Conservation (phyloP, 92 coral and sea anemone species). For the Actinernus sp. region DNA sequence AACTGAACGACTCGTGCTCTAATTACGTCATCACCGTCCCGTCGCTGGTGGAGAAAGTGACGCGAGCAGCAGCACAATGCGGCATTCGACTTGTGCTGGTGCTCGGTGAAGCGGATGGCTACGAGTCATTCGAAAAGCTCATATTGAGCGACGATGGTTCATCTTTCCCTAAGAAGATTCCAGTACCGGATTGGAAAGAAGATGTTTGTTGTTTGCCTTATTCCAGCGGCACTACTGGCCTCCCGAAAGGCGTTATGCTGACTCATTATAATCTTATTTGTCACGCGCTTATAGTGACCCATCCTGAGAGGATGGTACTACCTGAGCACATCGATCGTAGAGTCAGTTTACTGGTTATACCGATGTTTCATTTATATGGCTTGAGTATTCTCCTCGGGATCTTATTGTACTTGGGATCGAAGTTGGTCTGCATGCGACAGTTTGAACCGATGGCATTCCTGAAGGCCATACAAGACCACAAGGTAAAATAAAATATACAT, state of each 20-base stretch:
- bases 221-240: constrained; percentile 95
- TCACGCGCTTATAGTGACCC: neutral
- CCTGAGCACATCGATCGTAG: neutral
- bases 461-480: constrained; percentile 67
- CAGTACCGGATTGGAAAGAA: constrained; percentile 70
- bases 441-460: constrained; percentile 71
- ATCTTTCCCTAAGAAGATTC: constrained; percentile 57
- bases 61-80: constrained; percentile 55
- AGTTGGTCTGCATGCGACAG: constrained; percentile 56
- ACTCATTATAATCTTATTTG: constrained; percentile 80
- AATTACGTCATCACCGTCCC: constrained; percentile 77
- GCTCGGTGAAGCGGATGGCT: constrained; percentile 77
- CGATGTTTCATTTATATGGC: constrained; percentile 72
- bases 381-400: constrained; percentile 35
- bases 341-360: constrained; percentile 55
- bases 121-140: constrained; percentile 63
- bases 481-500: too few relatives aligned
- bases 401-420: constrained; percentile 24
- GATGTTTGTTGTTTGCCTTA: constrained; percentile 68
- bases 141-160: constrained; percentile 77
- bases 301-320: neutral
- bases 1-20: constrained; percentile 76
- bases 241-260: constrained; percentile 89
- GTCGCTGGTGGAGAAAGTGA: constrained; percentile 68
- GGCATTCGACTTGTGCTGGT: constrained; percentile 69